Percentiles rank a stretch among this genome's conserved stretches.
Conservation (phyloP, 2,113 vertebrate genomes). For the Triplophysa rosa region DNA sequence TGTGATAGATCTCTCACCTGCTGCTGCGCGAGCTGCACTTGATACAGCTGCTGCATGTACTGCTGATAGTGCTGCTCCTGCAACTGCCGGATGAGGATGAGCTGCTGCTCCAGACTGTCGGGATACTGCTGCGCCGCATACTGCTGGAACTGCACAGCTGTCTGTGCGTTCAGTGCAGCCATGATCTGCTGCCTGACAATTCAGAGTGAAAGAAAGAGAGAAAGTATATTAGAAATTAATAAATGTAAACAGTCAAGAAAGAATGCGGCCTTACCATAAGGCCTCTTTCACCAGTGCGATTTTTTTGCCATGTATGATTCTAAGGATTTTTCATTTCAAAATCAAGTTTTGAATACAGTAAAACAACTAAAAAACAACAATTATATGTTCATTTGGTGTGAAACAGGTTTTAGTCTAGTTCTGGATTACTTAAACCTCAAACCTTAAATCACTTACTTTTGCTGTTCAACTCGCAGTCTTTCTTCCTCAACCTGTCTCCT, state of each 20-base stretch:
- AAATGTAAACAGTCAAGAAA: background rate
- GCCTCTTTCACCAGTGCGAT: no score
- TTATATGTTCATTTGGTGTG: no score
- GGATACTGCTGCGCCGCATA: slow-evolving; percentile 98
- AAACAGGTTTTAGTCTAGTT: background rate
- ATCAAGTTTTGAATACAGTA: no score
- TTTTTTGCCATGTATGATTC: no score
- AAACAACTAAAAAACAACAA: no score
- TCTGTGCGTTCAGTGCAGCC: slow-evolving; percentile 97
- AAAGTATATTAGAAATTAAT: background rate
- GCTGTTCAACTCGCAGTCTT: slow-evolving; percentile 89
- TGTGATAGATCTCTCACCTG: slow-evolving; percentile 73
- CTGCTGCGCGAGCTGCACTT: slow-evolving; percentile 97
- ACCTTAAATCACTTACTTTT: slow-evolving; percentile 81
- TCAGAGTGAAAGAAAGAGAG: background rate
- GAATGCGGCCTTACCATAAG: no score
- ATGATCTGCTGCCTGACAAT: slow-evolving; percentile 92
- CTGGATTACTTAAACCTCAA: background rate
- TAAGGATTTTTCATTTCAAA: no score
- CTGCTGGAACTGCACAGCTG: slow-evolving; percentile 97
- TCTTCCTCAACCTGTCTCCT: slow-evolving; percentile 88
- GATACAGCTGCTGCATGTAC: slow-evolving; percentile 99
- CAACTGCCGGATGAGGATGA: slow-evolving; percentile 94
- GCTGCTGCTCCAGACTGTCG: slow-evolving; percentile 92
- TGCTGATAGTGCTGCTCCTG: slow-evolving; percentile 99